Evolutionary conservation across 2,888 invertebrate species (phyloP), one percentile per base, ranked within the genome.

Genomic region (Parascotia fuliginaria): DNA sequence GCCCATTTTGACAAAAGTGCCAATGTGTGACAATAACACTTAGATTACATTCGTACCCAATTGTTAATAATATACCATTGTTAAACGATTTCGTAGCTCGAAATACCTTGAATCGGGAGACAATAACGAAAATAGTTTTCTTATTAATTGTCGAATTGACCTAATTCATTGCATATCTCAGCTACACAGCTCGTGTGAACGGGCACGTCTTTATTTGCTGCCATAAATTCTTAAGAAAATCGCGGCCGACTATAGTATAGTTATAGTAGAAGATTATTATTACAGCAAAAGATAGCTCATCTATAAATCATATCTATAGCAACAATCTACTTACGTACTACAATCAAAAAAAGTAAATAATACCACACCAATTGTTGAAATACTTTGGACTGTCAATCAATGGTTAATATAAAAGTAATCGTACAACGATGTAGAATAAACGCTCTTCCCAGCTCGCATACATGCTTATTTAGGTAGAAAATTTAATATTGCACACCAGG

Each of bases 401-500:
- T n/a, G n/a, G n/a, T n/a, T n/a, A n/a, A n/a, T n/a, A n/a, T n/a
- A n/a, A n/a, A n/a, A n/a, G n/a, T n/a, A 19, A 3, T 19, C 5
- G 19, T 19, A 19, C 19, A 5, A 19, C 2, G 3, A 19, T 19
- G 2, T 19, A 19, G 3, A 19, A 19, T 2, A 13, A 15, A 32
- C 12, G 14, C 32, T 14, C 4, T 12, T 14, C 14, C 13, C 9
- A 12, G n/a, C 29, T 29, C 5, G 6, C 9, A 13, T 14, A 36
- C 36, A 49, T 11, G 9, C 33, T 50, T 57, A 55, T 29, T 37
- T 58, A 60, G 57, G 68, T 54, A 61, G 60, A 66, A 67, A 65
- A 69, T 53, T 57, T 60, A 60, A 66, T 70, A 61, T 51, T 57
- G 64, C 58, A 67, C 53, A 60, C 49, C 59, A 55, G 43, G 61